These are phyloP conservation scores for Serilophus lunatus DNA, from an alignment of 2,113 vertebrate genomes.

Conservation along the genomic window DNA sequence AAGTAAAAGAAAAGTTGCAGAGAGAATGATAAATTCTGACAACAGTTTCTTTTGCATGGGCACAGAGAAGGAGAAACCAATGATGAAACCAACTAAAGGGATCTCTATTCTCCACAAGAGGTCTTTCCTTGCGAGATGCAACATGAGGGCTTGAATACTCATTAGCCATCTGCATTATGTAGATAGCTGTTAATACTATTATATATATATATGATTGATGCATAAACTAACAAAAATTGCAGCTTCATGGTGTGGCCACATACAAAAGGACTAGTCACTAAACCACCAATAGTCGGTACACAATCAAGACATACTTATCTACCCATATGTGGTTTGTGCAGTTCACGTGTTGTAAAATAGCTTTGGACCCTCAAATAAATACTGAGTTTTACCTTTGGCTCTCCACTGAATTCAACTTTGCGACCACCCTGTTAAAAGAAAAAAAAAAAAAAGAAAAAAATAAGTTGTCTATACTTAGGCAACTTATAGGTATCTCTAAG, in stretches of 20 bases:
- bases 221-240: background rate
- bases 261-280: background rate
- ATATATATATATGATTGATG: background rate
- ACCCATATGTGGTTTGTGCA: background rate
- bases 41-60: background rate
- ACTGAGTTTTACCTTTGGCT: conserved; percentile 82
- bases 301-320: background rate
- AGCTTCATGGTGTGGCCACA: background rate
- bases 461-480: background rate
- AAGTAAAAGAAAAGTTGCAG: background rate
- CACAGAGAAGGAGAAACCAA: background rate
- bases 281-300: background rate
- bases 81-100: background rate
- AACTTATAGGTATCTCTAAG: background rate
- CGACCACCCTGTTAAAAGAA: conserved; percentile 81
- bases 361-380: background rate
- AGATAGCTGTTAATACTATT: background rate
- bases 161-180: background rate
- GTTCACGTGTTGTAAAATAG: background rate
- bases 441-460: background rate
- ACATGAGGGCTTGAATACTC: background rate
- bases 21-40: background rate
- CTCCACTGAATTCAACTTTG: conserved; percentile 85
- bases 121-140: background rate
- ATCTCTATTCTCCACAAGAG: background rate